Percentiles rank a stretch among this genome's conserved stretches.
These are phyloP conservation scores for Melanchra persicariae DNA, from an alignment of 2,888 invertebrate genomes.

Conservation along the genomic window DNA sequence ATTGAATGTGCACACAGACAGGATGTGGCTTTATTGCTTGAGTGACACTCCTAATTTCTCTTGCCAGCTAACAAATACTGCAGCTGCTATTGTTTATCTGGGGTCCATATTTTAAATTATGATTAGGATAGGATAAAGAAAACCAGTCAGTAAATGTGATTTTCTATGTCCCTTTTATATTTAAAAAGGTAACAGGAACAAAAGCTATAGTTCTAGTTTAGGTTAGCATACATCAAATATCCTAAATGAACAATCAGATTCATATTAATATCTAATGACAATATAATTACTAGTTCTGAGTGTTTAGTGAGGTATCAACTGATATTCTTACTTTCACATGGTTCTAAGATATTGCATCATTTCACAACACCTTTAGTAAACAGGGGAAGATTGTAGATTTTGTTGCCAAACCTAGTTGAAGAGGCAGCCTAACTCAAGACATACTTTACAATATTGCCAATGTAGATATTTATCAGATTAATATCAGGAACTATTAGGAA, in stretches of 20 bases:
- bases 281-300: neutral
- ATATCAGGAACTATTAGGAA: conserved; percentile 1
- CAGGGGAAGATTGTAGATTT: neutral
- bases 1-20: conserved; percentile 45
- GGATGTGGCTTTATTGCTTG: conserved; percentile 52
- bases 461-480: conserved; percentile 6
- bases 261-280: neutral
- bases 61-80: conserved; percentile 13
- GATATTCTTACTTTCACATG: conserved; percentile 36
- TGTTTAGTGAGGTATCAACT: neutral
- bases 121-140: conserved; percentile 3
- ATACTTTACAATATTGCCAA: neutral
- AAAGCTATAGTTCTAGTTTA: neutral
- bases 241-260: neutral
- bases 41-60: conserved; percentile 44
- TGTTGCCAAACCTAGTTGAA: neutral
- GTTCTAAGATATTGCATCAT: conserved; percentile 60
- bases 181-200: neutral
- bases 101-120: neutral
- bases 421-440: neutral
- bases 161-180: neutral
- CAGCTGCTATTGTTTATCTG: conserved; percentile 13
- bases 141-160: conserved; percentile 7
- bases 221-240: neutral
- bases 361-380: neutral